phyloP scores from a whole-genome alignment of 2,113 vertebrate species.

The Lota lota region DNA sequence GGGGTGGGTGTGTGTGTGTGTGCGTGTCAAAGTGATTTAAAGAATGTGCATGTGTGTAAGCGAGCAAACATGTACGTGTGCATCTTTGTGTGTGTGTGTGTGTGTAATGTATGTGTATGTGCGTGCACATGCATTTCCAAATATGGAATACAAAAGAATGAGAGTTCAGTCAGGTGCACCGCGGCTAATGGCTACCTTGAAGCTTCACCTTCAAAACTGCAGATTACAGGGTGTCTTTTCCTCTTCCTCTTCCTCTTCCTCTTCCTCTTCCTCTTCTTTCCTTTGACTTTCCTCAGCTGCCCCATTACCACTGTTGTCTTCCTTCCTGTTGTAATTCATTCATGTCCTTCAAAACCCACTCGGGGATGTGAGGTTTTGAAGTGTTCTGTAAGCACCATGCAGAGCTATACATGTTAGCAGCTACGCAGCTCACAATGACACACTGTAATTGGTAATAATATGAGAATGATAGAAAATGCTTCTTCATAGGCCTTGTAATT shows the following conservation, averaged over 20 bases:
- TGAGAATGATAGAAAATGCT: neutral
- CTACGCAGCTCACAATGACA: too few relatives aligned
- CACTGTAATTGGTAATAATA: neutral
- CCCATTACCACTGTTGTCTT: neutral
- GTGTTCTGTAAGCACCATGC: too few relatives aligned
- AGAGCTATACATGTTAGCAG: too few relatives aligned
- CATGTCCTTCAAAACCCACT: slow-evolving; percentile 37
- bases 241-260: slow-evolving; percentile 19
- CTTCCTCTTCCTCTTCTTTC: slow-evolving; percentile 15
- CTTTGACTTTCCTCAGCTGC: neutral
- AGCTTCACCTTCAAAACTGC: slow-evolving; percentile 57
- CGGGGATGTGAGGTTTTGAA: neutral
- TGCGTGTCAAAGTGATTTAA: neutral
- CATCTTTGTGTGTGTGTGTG: neutral
- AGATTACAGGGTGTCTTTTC: slow-evolving; percentile 31
- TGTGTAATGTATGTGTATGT: neutral
- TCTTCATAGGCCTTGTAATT: too few relatives aligned
- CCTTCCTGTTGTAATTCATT: slow-evolving; percentile 41
- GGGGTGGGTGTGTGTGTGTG: too few relatives aligned
- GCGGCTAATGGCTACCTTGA: slow-evolving; percentile 40
- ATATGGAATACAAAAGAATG: slow-evolving; percentile 17
- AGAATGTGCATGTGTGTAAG: slow-evolving; percentile 1
- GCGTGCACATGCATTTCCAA: neutral
- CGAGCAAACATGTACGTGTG: too few relatives aligned
- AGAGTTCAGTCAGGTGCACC: slow-evolving; percentile 28